Evolutionary conservation across 2,113 vertebrate species (phyloP).

Genomic region (Gymnocephalus cernua): DNA sequence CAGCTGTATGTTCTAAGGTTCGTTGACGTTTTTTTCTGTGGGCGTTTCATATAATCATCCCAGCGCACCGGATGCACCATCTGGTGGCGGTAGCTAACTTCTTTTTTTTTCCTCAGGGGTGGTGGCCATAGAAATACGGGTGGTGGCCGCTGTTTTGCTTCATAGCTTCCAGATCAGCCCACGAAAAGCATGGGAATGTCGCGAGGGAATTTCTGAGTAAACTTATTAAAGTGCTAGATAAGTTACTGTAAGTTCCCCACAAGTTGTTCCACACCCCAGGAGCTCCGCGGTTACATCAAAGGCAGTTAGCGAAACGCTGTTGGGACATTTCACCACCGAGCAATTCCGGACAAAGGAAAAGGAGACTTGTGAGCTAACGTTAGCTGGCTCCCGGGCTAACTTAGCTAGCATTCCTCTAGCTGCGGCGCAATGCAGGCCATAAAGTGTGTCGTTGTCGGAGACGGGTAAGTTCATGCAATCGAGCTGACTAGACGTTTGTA

Average conservation of each 20-base stretch:
- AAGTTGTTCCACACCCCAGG: background rate
- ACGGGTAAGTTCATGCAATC: constrained; percentile 90
- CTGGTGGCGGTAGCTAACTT: constrained; percentile 30
- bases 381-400: constrained; percentile 72
- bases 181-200: constrained; percentile 79
- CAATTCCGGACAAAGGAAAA: constrained; percentile 77
- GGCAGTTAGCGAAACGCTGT: constrained; percentile 12
- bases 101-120: constrained; percentile 67
- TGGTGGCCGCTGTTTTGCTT: constrained; percentile 81
- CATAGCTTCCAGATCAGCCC: constrained; percentile 54
- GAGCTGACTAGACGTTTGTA: background rate
- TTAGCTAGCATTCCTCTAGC: constrained; percentile 72
- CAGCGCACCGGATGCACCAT: constrained; percentile 57
- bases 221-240: constrained; percentile 61
- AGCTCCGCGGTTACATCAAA: background rate
- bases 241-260: constrained; percentile 43
- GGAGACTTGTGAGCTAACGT: constrained; percentile 70
- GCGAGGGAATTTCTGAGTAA: constrained; percentile 52
- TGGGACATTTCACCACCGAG: constrained; percentile 48
- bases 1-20: background rate
- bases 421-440: constrained; percentile 93
- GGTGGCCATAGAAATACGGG: constrained; percentile 71
- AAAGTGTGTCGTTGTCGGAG: constrained; percentile 98
- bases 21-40: constrained; percentile 35
- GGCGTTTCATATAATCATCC: constrained; percentile 24